phyloP scores from a whole-genome alignment of 2,888 invertebrate genomes.

The Agrotis clavis region DNA sequence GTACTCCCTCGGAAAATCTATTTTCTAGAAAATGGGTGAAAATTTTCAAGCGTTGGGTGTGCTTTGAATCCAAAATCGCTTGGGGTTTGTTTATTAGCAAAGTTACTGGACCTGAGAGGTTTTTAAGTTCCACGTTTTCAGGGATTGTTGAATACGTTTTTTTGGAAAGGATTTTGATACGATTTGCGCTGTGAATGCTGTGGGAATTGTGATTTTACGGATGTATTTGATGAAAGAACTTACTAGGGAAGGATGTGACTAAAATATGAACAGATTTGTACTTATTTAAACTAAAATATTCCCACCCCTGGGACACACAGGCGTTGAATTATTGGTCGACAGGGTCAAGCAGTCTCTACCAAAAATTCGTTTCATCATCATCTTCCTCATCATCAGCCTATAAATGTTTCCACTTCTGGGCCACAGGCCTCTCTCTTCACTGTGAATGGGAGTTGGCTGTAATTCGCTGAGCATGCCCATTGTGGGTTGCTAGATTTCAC shows the following conservation, averaged over 20 bases:
- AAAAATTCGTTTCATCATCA: too few species aligned
- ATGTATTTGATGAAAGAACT: not conserved
- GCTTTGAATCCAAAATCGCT: conserved; percentile 78
- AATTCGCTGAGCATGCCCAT: too few species aligned
- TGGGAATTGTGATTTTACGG: conserved; percentile 3
- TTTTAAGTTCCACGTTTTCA: conserved; percentile 58
- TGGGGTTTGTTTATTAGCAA: conserved; percentile 71
- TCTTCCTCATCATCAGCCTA: too few species aligned
- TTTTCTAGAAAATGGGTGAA: conserved; percentile 80
- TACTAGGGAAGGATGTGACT: not conserved
- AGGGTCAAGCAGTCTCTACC: too few species aligned
- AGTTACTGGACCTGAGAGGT: conserved; percentile 60
- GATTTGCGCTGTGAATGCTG: conserved; percentile 15
- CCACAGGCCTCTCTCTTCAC: too few species aligned
- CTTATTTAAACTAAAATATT: too few species aligned
- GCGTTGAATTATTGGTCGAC: too few species aligned
- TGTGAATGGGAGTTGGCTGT: too few species aligned
- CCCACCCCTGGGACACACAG: too few species aligned
- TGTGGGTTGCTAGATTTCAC: too few species aligned
- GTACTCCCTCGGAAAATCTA: conserved; percentile 72
- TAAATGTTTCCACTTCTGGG: too few species aligned
- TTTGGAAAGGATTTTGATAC: conserved; percentile 11
- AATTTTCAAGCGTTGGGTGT: conserved; percentile 77
- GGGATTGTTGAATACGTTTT: conserved; percentile 44
- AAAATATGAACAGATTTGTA: not conserved